A percentile compares a stretch with the other conserved stretches of the same genome.
phyloP scores from a whole-genome alignment of 1,140 invertebrate genomes.

The Tetragonula clypearis region DNA sequence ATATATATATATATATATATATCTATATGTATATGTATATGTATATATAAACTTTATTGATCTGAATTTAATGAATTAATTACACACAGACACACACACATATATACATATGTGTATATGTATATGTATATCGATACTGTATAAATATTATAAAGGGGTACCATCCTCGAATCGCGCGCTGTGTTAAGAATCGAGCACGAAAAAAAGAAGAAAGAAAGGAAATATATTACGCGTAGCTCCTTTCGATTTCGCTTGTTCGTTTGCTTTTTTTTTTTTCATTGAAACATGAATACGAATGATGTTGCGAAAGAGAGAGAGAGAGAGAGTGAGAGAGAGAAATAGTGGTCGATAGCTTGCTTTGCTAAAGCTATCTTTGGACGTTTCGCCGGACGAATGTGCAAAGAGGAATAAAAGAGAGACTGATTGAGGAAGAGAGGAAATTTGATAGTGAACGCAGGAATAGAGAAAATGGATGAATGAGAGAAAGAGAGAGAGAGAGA shows the following conservation, averaged over 20 bases:
- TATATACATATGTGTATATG: slow-evolving; percentile 1
- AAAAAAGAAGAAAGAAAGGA: background rate
- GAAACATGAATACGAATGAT: too few relatives aligned
- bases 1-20: background rate
- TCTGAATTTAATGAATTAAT: slow-evolving; percentile 4
- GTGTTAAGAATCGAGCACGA: slow-evolving; percentile 42
- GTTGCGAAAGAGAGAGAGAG: background rate
- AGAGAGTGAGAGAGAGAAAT: too few relatives aligned
- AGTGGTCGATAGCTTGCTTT: background rate
- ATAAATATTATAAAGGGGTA: slow-evolving; percentile 36
- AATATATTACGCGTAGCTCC: slow-evolving; percentile 36
- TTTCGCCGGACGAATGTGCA: slow-evolving; percentile 60
- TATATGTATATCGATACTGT: slow-evolving; percentile 4
- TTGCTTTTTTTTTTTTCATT: slow-evolving; percentile 54
- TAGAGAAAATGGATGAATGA: slow-evolving; percentile 16
- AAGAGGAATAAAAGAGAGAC: slow-evolving; percentile 47
- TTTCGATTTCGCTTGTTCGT: slow-evolving; percentile 61
- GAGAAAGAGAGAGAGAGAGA: slow-evolving; percentile 24
- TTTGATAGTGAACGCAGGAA: slow-evolving; percentile 10
- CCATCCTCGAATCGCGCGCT: slow-evolving; percentile 34
- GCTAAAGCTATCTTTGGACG: slow-evolving; percentile 43
- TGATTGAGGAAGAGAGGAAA: background rate
- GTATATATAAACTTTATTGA: background rate
- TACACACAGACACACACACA: background rate
- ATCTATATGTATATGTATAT: slow-evolving; percentile 23